Evolutionary conservation across 1,140 invertebrate genomes (phyloP), one percentile per base, ranked within the genome.

Genomic region (Sarcophaga peregrina): DNA sequence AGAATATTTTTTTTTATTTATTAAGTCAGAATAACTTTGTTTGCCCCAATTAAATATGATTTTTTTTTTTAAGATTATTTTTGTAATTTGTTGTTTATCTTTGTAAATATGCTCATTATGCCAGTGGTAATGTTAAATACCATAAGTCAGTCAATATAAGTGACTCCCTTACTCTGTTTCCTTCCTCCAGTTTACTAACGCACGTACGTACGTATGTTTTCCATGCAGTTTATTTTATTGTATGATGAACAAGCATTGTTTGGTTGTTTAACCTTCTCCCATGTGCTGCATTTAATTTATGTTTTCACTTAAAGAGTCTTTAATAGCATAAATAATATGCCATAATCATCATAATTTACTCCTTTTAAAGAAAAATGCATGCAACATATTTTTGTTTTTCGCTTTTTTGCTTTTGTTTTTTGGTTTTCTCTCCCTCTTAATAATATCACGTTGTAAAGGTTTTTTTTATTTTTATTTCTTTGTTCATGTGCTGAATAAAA

Each of bases 291-390:
- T 78, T 48, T 78, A 78, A 78, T 78, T 78, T 78, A 78, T 78
- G 47, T 47, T 78, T 78, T 78, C 75, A 50, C 75, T 78, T 78
- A 78, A 78, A 78, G 75, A 78, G 75, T n/a, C 75, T 78, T 78
- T 78, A 78, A 78, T 78, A 50, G 75, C 75, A 50, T 78, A 50
- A 78, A 78, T 78, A 50, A 78, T 78, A 78, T 78, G 47, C 48
- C 47, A 78, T 78, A 78, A 78, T 78, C 75, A 78, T 78, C 48
- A 50, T 78, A 78, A 78, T 78, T 78, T 78, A 78, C 75, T 78
- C 75, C 75, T 78, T 78, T 78, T 78, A n/a, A n/a, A n/a, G n/a
- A n/a, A 58, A 20, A 68, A 37, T 37, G n/a, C 25, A 37, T 37
- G 25, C 25, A 37, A 37, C 25, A n/a, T 37, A 37, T 37, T 37